These are phyloP conservation scores for Cirrhinus mrigala DNA, from an alignment of 2,797 vertebrate species.

Conservation along the genomic window DNA sequence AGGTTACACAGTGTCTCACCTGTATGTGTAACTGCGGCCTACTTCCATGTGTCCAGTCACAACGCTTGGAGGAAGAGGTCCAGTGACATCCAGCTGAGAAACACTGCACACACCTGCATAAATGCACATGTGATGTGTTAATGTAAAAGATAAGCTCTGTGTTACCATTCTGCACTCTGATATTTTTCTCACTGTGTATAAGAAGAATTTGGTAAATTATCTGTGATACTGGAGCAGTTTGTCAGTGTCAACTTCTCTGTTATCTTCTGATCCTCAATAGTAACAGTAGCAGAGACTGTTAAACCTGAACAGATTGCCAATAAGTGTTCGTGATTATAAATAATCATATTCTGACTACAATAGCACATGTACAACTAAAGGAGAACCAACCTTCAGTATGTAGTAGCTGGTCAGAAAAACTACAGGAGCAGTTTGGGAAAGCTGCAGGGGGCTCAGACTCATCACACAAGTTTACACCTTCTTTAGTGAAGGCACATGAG, in stretches of 20 bases:
- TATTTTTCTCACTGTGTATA: slow-evolving; percentile 18
- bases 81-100: slow-evolving; percentile 72
- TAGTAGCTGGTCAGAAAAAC: slow-evolving; percentile 17
- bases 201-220: slow-evolving; percentile 33
- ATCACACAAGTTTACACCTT: slow-evolving; percentile 11
- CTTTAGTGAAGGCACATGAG: slow-evolving; percentile 58
- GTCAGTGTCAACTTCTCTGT: slow-evolving; percentile 55
- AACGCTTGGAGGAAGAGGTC: slow-evolving; percentile 54
- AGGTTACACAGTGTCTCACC: slow-evolving; percentile 18
- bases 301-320: slow-evolving; percentile 49
- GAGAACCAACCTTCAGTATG: slow-evolving; percentile 63
- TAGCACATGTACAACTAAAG: not conserved
- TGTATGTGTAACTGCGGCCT: not conserved
- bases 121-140: not conserved
- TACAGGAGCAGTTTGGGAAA: slow-evolving; percentile 74
- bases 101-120: slow-evolving; percentile 70
- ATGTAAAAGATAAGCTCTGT: not conserved
- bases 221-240: slow-evolving; percentile 65
- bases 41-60: slow-evolving; percentile 63
- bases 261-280: slow-evolving; percentile 36
- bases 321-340: not conserved
- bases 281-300: slow-evolving; percentile 31
- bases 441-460: rapidly evolving
- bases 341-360: not conserved
- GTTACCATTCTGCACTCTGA: not conserved